A percentile compares a stretch with the other conserved stretches of the same genome.
Conservation (phyloP, 1,140 invertebrate species). For the Drosophila hydei region DNA sequence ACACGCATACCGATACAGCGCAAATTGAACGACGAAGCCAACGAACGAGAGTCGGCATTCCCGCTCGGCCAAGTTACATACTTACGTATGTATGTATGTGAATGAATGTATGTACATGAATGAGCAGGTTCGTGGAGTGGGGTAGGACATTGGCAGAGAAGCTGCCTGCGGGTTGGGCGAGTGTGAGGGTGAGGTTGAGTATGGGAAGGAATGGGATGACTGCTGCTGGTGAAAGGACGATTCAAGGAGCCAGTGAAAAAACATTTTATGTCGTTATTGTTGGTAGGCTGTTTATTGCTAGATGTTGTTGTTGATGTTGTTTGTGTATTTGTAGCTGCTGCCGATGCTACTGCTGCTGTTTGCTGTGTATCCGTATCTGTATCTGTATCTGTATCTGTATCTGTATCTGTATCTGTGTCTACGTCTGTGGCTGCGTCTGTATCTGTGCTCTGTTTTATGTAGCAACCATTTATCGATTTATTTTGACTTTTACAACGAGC, state of each 20-base stretch:
- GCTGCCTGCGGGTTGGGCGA: background rate
- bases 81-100: no score
- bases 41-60: slow-evolving; percentile 53
- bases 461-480: slow-evolving; percentile 76
- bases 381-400: slow-evolving; percentile 19
- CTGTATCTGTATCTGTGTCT: slow-evolving; percentile 16
- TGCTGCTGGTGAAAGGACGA: slow-evolving; percentile 64
- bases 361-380: slow-evolving; percentile 30
- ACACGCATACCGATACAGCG: slow-evolving; percentile 7
- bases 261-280: slow-evolving; percentile 59
- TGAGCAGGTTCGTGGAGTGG: slow-evolving; percentile 39
- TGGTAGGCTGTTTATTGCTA: slow-evolving; percentile 74
- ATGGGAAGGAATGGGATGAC: background rate
- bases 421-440: slow-evolving; percentile 24
- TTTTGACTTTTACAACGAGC: slow-evolving; percentile 74
- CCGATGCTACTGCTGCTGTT: slow-evolving; percentile 30
- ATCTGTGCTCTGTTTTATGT: slow-evolving; percentile 42
- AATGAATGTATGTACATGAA: slow-evolving; percentile 52
- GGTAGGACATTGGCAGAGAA: background rate
- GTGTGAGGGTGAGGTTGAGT: background rate
- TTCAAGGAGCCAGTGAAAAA: slow-evolving; percentile 77
- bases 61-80: slow-evolving; percentile 32
- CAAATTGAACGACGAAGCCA: slow-evolving; percentile 30
- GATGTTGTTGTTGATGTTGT: slow-evolving; percentile 38
- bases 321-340: slow-evolving; percentile 26